These are phyloP conservation scores for Corynorhinus townsendii DNA, from an alignment of 2,113 vertebrate species.

Conservation along the genomic window DNA sequence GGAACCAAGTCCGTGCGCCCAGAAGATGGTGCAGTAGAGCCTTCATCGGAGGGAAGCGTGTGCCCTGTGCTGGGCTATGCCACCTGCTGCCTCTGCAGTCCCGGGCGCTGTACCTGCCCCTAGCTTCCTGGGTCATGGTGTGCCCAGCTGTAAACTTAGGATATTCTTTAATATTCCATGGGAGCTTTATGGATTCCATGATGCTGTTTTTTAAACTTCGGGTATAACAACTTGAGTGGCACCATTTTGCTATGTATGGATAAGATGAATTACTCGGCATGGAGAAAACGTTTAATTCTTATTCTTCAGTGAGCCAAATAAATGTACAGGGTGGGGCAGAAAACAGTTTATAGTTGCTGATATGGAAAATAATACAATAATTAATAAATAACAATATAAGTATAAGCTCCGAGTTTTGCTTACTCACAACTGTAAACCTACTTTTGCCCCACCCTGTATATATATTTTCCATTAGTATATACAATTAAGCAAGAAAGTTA, in stretches of 20 bases:
- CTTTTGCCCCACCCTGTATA: background rate
- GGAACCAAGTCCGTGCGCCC: background rate
- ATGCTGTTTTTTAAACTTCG: background rate
- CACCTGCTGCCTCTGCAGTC: too few species aligned
- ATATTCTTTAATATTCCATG: background rate
- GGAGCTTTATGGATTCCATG: background rate
- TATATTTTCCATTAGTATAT: background rate
- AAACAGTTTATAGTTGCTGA: background rate
- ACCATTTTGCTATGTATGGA: background rate
- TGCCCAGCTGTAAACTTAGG: background rate
- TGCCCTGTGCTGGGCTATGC: fast-evolving
- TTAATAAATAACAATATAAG: background rate
- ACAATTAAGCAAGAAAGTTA: background rate
- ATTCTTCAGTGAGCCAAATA: background rate
- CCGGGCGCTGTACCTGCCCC: too few species aligned
- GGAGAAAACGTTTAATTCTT: background rate
- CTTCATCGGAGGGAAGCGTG: fast-evolving
- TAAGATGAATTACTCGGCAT: background rate
- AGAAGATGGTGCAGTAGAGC: fast-evolving
- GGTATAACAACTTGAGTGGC: background rate
- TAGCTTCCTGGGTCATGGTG: background rate
- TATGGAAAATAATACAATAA: background rate
- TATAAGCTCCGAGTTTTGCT: background rate
- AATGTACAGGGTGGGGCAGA: background rate
- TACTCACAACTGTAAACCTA: background rate